A percentile compares a stretch with the other conserved stretches of the same genome.
phyloP scores from a whole-genome alignment of 1,140 invertebrate genomes.

The Musca vetustissima region DNA sequence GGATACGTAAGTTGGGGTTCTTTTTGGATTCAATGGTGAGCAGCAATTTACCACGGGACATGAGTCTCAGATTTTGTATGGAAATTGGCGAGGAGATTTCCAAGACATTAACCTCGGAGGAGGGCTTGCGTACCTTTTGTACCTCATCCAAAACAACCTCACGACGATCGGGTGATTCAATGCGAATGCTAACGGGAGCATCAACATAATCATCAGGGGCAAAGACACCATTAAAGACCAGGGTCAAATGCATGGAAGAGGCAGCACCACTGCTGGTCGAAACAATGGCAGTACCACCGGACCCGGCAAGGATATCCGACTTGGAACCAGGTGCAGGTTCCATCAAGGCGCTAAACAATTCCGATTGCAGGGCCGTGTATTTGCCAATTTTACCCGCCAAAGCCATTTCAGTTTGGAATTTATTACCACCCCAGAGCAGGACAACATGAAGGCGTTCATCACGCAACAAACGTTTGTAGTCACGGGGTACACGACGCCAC shows the following conservation, averaged over 20 bases:
- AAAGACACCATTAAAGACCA: slow-evolving; percentile 83
- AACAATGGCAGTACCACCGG: slow-evolving; percentile 82
- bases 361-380: slow-evolving; percentile 70
- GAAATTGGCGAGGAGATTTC: slow-evolving; percentile 74
- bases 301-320: slow-evolving; percentile 59
- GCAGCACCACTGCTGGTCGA: slow-evolving; percentile 74
- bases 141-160: slow-evolving; percentile 70
- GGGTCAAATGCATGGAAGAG: slow-evolving; percentile 76
- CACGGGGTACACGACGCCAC: slow-evolving; percentile 79
- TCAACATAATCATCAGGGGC: slow-evolving; percentile 65
- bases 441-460: slow-evolving; percentile 77
- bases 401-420: slow-evolving; percentile 61
- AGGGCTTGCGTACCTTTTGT: slow-evolving; percentile 66
- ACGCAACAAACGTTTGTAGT: slow-evolving; percentile 74
- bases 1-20: slow-evolving; percentile 64
- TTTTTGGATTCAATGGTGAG: slow-evolving; percentile 68
- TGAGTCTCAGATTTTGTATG: slow-evolving; percentile 67
- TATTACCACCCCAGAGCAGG: slow-evolving; percentile 71
- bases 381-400: slow-evolving; percentile 71
- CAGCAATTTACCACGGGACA: slow-evolving; percentile 70
- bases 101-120: slow-evolving; percentile 71
- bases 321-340: slow-evolving; percentile 64
- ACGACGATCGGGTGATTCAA: slow-evolving; percentile 70
- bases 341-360: slow-evolving; percentile 80
- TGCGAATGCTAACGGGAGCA: slow-evolving; percentile 68